phyloP scores from a whole-genome alignment of 2,113 vertebrate species.

The Gnathonemus echidnorhynchus region DNA sequence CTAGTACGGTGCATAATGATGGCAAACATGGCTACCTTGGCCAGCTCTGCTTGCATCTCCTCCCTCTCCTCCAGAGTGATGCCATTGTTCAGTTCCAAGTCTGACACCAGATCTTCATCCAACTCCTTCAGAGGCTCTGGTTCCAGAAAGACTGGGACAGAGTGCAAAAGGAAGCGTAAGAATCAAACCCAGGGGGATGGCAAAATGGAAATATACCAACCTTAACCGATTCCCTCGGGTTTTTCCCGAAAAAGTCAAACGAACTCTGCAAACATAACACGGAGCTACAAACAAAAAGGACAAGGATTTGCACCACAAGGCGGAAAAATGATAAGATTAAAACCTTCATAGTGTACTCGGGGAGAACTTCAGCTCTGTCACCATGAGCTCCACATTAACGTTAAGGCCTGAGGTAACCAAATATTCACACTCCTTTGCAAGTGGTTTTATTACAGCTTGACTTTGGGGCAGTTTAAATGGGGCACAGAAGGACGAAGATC shows the following conservation, averaged over 20 bases:
- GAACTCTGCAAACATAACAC: neutral
- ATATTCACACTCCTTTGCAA: conserved; percentile 8
- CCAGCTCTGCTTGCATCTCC: conserved; percentile 76
- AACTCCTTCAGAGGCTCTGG: conserved; percentile 70
- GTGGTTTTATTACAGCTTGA: neutral
- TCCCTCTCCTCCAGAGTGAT: conserved; percentile 88
- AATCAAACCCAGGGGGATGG: neutral
- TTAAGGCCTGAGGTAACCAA: neutral
- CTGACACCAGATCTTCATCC: conserved; percentile 72
- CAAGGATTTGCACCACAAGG: neutral
- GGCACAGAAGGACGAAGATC: conserved; percentile 13
- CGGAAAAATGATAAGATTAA: neutral
- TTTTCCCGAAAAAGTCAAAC: neutral
- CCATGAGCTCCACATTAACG: neutral
- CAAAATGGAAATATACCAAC: neutral
- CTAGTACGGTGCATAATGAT: too few relatives aligned
- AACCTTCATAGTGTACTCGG: neutral
- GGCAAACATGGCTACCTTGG: conserved; percentile 63
- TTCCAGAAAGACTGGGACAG: conserved; percentile 73
- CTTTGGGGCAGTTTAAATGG: conserved; percentile 17
- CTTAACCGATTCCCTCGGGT: neutral
- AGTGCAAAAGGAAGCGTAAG: neutral
- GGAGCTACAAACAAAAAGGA: neutral
- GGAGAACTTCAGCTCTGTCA: neutral
- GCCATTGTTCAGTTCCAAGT: conserved; percentile 67